phyloP scores from a whole-genome alignment of 2,113 vertebrate species.

The Gadus macrocephalus region DNA sequence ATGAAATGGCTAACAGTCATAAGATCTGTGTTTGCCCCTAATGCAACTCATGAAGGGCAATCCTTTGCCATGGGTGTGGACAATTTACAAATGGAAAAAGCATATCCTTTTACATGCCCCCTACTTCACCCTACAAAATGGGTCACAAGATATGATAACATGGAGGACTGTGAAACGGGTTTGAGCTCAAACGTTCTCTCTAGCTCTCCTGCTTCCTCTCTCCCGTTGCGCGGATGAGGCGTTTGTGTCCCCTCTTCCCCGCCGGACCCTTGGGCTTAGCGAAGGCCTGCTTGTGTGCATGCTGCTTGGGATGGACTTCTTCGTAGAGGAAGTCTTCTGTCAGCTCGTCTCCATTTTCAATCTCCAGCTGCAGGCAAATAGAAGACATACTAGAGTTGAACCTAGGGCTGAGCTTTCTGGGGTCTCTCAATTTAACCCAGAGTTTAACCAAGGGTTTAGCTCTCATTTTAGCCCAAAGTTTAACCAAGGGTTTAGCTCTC shows the following conservation, averaged over 20 bases:
- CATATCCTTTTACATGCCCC: no score
- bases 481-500: no score
- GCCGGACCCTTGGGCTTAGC: conserved; percentile 93
- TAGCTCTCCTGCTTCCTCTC: conserved; percentile 75
- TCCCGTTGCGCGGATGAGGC: conserved; percentile 85
- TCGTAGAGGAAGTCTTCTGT: conserved; percentile 91
- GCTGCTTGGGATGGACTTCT: conserved; percentile 95
- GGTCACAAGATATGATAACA: neutral
- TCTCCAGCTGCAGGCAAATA: conserved; percentile 80
- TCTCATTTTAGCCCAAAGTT: no score
- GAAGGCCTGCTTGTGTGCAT: conserved; percentile 91
- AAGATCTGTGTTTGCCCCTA: neutral
- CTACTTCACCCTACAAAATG: conserved; percentile 5
- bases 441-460: no score
- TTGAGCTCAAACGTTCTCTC: conserved; percentile 13
- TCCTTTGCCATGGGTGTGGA: neutral
- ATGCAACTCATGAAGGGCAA: neutral
- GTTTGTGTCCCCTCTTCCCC: conserved; percentile 93
- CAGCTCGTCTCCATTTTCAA: conserved; percentile 87
- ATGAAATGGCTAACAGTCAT: neutral
- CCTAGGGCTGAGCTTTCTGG: neutral
- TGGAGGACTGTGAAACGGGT: neutral
- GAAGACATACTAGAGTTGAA: neutral
- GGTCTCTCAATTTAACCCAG: neutral
- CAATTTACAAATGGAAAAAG: conserved; percentile 14